Percentiles rank a stretch among this genome's conserved stretches.
Evolutionary conservation across 2,113 vertebrate genomes (phyloP).

Genomic region (Eclectus roratus): DNA sequence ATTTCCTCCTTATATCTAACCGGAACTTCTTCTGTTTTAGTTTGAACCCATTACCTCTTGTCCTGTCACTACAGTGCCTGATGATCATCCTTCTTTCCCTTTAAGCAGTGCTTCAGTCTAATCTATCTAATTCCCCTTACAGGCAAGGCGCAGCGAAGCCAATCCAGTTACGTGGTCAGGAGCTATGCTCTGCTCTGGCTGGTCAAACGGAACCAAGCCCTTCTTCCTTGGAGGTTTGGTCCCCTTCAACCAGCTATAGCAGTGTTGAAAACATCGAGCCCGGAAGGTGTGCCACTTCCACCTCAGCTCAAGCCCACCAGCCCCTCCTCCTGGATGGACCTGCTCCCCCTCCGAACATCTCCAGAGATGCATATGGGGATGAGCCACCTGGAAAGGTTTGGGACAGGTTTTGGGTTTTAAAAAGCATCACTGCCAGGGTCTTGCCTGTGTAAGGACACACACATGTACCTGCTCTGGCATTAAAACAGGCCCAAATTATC

Average conservation of each 20-base stretch:
- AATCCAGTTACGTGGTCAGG: background rate
- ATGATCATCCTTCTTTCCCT: background rate
- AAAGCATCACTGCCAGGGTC: background rate
- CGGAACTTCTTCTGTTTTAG: background rate
- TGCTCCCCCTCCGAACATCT: accelerated
- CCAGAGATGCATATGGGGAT: background rate
- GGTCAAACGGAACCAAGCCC: conserved; percentile 99
- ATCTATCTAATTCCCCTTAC: background rate
- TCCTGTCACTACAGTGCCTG: background rate
- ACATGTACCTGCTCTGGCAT: accelerated
- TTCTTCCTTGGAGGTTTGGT: conserved; percentile 98
- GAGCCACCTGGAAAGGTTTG: background rate
- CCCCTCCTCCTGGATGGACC: background rate
- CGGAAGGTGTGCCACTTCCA: background rate
- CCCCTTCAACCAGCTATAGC: conserved; percentile 99
- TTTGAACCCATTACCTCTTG: background rate
- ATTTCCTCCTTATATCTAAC: background rate
- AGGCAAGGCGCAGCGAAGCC: background rate
- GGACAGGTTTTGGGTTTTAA: background rate
- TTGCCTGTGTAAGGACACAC: background rate
- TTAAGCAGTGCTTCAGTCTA: background rate
- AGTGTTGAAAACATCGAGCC: conserved; percentile 68
- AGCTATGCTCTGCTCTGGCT: conserved; percentile 91
- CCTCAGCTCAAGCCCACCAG: background rate
- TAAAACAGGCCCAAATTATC: background rate